These are phyloP conservation scores for Carduelis carduelis DNA, from an alignment of 2,797 vertebrate species.

Conservation along the genomic window DNA sequence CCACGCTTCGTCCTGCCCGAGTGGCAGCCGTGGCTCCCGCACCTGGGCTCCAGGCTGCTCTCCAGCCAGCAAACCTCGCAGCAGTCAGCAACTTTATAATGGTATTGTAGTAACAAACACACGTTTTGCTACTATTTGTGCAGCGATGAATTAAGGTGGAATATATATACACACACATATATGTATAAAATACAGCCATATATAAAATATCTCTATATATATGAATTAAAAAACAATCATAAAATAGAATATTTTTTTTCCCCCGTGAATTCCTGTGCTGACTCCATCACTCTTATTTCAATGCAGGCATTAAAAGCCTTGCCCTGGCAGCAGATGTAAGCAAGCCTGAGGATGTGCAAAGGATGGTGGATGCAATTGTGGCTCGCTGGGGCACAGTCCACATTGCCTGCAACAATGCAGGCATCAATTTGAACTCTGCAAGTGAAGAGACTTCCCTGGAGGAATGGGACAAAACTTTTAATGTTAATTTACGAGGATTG, in stretches of 20 bases:
- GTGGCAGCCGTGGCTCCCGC: background rate
- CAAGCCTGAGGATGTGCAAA: conserved; percentile 77
- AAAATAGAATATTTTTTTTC: background rate
- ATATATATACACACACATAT: fast-evolving
- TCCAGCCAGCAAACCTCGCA: background rate
- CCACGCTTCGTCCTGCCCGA: conserved; percentile 57
- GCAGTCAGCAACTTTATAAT: background rate
- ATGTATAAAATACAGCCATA: background rate
- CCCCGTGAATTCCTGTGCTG: background rate
- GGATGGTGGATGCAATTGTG: conserved; percentile 73
- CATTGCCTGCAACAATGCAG: conserved; percentile 81
- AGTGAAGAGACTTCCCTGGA: conserved; percentile 80
- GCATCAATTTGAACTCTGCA: conserved; percentile 82
- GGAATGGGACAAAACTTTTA: conserved; percentile 83
- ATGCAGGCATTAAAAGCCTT: conserved; percentile 63
- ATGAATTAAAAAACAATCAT: background rate
- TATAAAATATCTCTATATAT: fast-evolving
- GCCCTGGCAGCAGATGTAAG: conserved; percentile 78
- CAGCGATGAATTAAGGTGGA: background rate
- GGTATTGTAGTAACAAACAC: background rate
- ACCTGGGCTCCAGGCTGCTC: background rate
- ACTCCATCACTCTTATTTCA: background rate
- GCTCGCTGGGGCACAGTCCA: conserved; percentile 78
- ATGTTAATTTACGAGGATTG: conserved; percentile 80
- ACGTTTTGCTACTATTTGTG: background rate